phyloP scores from a whole-genome alignment of 2,888 invertebrate species.

The Luperina nickerlii region DNA sequence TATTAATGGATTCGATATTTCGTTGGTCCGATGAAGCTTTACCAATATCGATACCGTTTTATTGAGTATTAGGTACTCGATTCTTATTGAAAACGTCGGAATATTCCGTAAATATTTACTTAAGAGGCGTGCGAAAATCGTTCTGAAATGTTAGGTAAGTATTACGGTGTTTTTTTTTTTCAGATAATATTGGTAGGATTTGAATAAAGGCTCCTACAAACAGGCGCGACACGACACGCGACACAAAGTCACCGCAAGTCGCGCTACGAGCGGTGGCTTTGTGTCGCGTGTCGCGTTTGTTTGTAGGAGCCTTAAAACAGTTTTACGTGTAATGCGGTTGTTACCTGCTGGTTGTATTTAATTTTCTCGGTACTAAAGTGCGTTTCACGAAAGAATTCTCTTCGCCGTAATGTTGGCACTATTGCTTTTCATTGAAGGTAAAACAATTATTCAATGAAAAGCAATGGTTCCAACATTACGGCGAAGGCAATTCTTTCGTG shows the following conservation, averaged over 20 bases:
- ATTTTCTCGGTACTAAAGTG: not conserved
- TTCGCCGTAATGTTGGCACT: too few species aligned
- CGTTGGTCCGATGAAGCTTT: conserved; percentile 38
- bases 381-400: too few species aligned
- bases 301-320: not conserved
- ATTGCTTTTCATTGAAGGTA: too few species aligned
- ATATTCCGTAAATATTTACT: conserved; percentile 53
- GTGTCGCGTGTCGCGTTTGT: too few species aligned
- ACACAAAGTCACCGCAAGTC: too few species aligned
- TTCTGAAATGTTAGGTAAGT: conserved; percentile 17
- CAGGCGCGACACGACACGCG: too few species aligned
- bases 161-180: conserved; percentile 3
- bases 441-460: too few species aligned
- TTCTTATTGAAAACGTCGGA: conserved; percentile 41
- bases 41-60: conserved; percentile 40
- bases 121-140: conserved; percentile 18
- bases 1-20: conserved; percentile 65
- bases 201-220: not conserved
- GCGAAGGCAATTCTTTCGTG: too few species aligned
- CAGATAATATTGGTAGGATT: conserved; percentile 13
- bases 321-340: conserved; percentile 14
- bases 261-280: too few species aligned
- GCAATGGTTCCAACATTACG: too few species aligned
- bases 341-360: not conserved
- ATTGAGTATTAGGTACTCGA: conserved; percentile 39